Evolutionary conservation across 2,888 invertebrate genomes (phyloP).

Genomic region (Clunio marinus): DNA sequence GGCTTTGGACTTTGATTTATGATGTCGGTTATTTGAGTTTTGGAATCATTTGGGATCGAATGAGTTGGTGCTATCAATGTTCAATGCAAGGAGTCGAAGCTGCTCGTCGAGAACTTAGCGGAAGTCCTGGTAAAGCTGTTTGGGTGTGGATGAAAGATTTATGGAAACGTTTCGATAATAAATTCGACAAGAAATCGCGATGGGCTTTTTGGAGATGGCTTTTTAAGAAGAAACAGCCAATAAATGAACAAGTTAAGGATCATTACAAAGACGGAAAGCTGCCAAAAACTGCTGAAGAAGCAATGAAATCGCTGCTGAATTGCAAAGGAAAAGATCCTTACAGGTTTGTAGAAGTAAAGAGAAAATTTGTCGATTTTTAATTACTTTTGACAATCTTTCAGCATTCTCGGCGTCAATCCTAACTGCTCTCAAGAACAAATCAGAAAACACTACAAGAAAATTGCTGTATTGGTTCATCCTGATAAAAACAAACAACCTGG

Average conservation of each 20-base stretch:
- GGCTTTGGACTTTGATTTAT: slow-evolving; percentile 74
- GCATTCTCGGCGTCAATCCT: slow-evolving; percentile 81
- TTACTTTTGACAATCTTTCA: slow-evolving; percentile 47
- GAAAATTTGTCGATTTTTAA: background rate
- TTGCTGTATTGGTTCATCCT: slow-evolving; percentile 91
- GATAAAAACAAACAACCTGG: slow-evolving; percentile 94
- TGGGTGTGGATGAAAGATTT: slow-evolving; percentile 48
- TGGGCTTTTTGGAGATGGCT: slow-evolving; percentile 50
- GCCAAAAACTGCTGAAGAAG: slow-evolving; percentile 89
- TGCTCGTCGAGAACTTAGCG: slow-evolving; percentile 46
- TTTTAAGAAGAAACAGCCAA: slow-evolving; percentile 50
- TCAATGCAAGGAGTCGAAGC: slow-evolving; percentile 11
- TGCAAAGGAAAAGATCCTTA: slow-evolving; percentile 96
- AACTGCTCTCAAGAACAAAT: slow-evolving; percentile 91
- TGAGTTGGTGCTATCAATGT: slow-evolving; percentile 41
- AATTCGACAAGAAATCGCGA: slow-evolving; percentile 48
- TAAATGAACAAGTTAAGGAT: slow-evolving; percentile 48
- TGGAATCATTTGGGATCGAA: slow-evolving; percentile 49
- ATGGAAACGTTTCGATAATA: slow-evolving; percentile 48
- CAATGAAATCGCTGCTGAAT: slow-evolving; percentile 85
- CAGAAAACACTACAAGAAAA: slow-evolving; percentile 87
- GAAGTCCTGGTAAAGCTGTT: slow-evolving; percentile 46
- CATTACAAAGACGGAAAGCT: slow-evolving; percentile 53
- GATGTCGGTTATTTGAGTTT: slow-evolving; percentile 74
- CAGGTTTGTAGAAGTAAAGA: slow-evolving; percentile 57